Percentiles rank a stretch among this genome's conserved stretches.
These are phyloP conservation scores for Acleris emargana DNA, from an alignment of 2,888 invertebrate genomes.

Conservation along the genomic window DNA sequence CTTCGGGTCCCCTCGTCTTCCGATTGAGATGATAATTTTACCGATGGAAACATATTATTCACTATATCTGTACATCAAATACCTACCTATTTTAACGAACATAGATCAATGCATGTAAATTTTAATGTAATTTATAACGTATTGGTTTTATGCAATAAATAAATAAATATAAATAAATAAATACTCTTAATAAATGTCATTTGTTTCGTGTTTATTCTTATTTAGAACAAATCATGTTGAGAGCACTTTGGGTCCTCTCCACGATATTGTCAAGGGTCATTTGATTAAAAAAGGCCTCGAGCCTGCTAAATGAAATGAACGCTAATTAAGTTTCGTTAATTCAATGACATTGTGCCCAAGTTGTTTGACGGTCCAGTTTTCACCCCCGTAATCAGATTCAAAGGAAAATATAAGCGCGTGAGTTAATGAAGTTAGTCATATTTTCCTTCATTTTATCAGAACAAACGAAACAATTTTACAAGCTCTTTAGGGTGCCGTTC, in stretches of 20 bases:
- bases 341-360: conserved; percentile 20
- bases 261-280: conserved; percentile 31
- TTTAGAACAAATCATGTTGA: conserved; percentile 22
- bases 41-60: too few relatives aligned
- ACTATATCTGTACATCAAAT: too few relatives aligned
- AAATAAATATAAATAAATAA: too few relatives aligned
- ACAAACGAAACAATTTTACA: background rate
- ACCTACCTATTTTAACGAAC: too few relatives aligned
- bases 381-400: conserved; percentile 28
- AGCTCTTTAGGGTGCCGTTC: too few relatives aligned
- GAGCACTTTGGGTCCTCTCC: conserved; percentile 18
- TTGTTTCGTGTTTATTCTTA: conserved; percentile 14
- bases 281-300: conserved; percentile 29
- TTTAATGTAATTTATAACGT: too few relatives aligned
- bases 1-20: too few relatives aligned
- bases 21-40: too few relatives aligned
- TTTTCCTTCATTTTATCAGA: conserved; percentile 10
- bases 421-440: conserved; percentile 1
- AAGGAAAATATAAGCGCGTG: background rate
- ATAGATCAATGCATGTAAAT: too few relatives aligned
- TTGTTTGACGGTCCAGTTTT: conserved; percentile 30
- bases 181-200: background rate
- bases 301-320: conserved; percentile 34
- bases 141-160: too few relatives aligned
- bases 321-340: conserved; percentile 34